Percentiles rank a stretch among this genome's conserved stretches.
Evolutionary conservation across 2,113 vertebrate species (phyloP).

Genomic region (Monarcha castaneiventris): DNA sequence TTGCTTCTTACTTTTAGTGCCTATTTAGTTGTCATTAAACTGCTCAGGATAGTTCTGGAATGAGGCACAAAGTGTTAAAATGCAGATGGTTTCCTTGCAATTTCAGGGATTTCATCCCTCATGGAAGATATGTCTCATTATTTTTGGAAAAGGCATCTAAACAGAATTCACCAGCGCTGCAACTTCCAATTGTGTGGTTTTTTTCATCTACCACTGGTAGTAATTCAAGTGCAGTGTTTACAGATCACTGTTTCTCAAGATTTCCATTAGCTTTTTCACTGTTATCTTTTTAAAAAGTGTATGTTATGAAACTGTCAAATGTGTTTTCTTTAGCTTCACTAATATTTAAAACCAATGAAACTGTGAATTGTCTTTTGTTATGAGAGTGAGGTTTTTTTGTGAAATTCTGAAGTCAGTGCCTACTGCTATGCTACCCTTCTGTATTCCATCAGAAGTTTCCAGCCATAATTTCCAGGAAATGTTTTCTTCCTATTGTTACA

Average conservation of each 20-base stretch:
- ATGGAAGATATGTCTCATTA: background rate
- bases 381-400: background rate
- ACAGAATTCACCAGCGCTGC: background rate
- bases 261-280: background rate
- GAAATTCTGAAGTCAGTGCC: background rate
- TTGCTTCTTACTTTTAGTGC: background rate
- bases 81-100: background rate
- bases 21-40: background rate
- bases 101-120: background rate
- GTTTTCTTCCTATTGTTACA: background rate
- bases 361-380: background rate
- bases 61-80: background rate
- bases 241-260: background rate
- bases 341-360: background rate
- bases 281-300: background rate
- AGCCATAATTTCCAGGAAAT: background rate
- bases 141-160: background rate
- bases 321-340: background rate
- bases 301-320: background rate
- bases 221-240: background rate
- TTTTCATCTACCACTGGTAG: background rate
- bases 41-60: background rate
- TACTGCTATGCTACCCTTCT: background rate
- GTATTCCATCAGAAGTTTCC: background rate
- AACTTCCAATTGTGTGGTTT: accelerated